Evolutionary conservation across 2,113 vertebrate species (phyloP).

Genomic region (Aptenodytes forsteri): DNA sequence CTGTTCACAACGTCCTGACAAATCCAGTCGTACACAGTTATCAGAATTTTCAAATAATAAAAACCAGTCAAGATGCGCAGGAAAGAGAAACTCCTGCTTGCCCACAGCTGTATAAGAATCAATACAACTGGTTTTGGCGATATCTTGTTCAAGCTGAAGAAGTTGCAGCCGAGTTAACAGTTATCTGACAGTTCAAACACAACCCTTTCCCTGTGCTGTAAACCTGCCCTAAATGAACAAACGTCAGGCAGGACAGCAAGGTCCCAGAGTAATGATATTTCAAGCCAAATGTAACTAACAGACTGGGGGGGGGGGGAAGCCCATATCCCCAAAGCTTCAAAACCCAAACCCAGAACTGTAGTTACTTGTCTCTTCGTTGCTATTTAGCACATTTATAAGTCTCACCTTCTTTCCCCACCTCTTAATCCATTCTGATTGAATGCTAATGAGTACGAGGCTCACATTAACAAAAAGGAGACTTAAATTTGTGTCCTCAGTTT

Average conservation of each 20-base stretch:
- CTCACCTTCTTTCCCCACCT: background rate
- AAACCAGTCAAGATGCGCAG: background rate
- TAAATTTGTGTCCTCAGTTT: background rate
- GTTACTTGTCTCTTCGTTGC: background rate
- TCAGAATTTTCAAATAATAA: background rate
- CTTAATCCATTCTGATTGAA: background rate
- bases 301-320: too few species aligned
- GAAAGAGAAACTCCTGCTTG: background rate
- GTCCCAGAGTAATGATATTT: background rate
- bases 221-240: background rate
- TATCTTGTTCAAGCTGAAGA: background rate
- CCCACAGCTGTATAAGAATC: background rate
- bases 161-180: background rate
- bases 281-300: background rate
- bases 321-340: background rate
- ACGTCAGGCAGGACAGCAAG: background rate
- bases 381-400: background rate
- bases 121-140: background rate
- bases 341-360: background rate
- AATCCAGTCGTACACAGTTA: background rate
- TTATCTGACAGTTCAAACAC: background rate
- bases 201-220: background rate
- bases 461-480: background rate
- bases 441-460: background rate
- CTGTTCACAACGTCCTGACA: background rate